Percentiles rank a stretch among this genome's conserved stretches.
Evolutionary conservation across 2,888 invertebrate genomes (phyloP).

Genomic region (Pammene aurita): DNA sequence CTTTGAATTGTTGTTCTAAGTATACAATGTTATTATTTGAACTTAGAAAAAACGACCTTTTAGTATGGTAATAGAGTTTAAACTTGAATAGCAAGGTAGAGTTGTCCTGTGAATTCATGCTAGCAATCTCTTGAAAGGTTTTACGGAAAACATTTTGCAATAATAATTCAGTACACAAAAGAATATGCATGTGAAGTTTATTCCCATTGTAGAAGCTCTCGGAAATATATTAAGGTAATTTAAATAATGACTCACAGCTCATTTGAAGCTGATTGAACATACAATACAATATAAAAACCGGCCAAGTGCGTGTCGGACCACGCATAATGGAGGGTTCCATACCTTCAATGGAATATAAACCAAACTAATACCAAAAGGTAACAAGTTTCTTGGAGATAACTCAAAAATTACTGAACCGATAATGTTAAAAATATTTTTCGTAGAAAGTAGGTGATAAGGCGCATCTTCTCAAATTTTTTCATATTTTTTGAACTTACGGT

Average conservation of each 20-base stretch:
- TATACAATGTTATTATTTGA: background rate
- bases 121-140: slow-evolving; percentile 27
- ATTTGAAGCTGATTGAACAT: background rate
- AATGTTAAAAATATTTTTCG: too few relatives aligned
- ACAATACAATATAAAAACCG: too few relatives aligned
- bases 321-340: too few relatives aligned
- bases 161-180: slow-evolving; percentile 19
- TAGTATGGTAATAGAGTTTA: background rate
- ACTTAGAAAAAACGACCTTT: background rate
- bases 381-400: too few relatives aligned
- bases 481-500: too few relatives aligned
- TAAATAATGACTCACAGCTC: background rate
- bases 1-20: background rate
- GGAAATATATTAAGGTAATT: too few relatives aligned
- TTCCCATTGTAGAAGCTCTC: background rate
- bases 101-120: background rate
- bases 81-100: background rate
- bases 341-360: too few relatives aligned
- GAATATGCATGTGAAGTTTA: slow-evolving; percentile 2
- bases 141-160: slow-evolving; percentile 13
- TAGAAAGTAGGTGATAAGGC: too few relatives aligned
- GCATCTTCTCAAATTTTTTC: too few relatives aligned
- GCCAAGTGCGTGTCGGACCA: too few relatives aligned
- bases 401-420: too few relatives aligned
- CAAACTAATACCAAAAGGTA: too few relatives aligned